phyloP scores from a whole-genome alignment of 2,797 vertebrate genomes.

The Chelmon rostratus region DNA sequence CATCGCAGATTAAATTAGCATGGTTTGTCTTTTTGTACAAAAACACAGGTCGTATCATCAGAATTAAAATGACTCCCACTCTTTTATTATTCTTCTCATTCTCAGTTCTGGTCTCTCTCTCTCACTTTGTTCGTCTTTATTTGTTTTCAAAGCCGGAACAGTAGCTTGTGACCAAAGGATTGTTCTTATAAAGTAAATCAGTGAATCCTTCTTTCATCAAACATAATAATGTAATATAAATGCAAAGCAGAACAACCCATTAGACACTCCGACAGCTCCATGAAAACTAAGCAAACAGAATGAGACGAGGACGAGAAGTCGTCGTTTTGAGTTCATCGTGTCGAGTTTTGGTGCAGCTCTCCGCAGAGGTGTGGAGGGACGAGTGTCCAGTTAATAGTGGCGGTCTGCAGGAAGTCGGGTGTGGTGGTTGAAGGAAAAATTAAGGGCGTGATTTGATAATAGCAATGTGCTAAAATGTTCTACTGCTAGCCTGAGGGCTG shows the following conservation, averaged over 20 bases:
- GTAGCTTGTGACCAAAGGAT: neutral
- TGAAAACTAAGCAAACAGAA: no score
- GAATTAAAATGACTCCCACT: slow-evolving; percentile 38
- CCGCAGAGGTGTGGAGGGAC: no score
- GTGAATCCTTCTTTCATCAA: neutral
- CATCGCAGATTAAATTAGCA: slow-evolving; percentile 46
- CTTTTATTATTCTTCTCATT: slow-evolving; percentile 1
- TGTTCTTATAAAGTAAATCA: neutral
- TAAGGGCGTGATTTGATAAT: slow-evolving; percentile 3
- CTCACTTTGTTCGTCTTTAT: neutral
- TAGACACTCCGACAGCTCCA: neutral
- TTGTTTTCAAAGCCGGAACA: neutral
- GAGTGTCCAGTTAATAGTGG: neutral
- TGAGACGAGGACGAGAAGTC: neutral
- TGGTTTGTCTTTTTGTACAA: slow-evolving; percentile 3
- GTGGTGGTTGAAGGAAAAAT: neutral
- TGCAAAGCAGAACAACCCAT: neutral
- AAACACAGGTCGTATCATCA: slow-evolving; percentile 3
- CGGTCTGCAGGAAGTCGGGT: neutral
- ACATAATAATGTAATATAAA: neutral
- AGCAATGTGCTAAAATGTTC: no score
- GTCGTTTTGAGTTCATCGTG: neutral
- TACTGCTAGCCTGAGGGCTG: neutral
- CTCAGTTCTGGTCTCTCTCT: neutral
- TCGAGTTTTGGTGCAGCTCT: no score